These are phyloP conservation scores for Rhinichthys klamathensis DNA, from an alignment of 2,113 vertebrate species.

Conservation along the genomic window DNA sequence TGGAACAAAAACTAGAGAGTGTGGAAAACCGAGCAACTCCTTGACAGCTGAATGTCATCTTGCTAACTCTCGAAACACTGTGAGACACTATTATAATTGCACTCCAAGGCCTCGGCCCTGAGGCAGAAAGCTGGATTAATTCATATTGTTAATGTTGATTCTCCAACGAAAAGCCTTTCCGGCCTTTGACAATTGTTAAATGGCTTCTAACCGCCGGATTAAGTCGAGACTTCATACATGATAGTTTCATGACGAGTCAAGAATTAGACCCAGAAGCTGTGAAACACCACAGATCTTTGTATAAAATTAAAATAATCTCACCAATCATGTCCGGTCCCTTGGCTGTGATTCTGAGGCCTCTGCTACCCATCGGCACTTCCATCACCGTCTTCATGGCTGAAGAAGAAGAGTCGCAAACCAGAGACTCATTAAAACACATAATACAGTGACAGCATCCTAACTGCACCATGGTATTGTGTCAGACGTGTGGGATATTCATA, in stretches of 20 bases:
- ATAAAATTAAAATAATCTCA: slow-evolving; percentile 66
- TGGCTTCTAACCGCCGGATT: neutral
- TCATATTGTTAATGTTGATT: neutral
- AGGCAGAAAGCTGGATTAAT: neutral
- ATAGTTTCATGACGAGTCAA: neutral
- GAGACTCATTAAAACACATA: neutral
- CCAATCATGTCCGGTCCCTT: slow-evolving; percentile 87
- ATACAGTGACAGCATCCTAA: neutral
- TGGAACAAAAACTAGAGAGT: neutral
- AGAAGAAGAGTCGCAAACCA: slow-evolving; percentile 36
- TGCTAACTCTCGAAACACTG: neutral
- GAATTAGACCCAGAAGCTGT: neutral
- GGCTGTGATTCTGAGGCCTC: slow-evolving; percentile 84
- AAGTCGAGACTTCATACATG: neutral
- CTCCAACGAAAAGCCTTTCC: neutral
- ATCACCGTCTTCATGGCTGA: slow-evolving; percentile 87
- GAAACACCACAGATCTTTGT: neutral
- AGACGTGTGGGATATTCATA: too few relatives aligned
- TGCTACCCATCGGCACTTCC: slow-evolving; percentile 88
- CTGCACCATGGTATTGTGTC: too few relatives aligned
- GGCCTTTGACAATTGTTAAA: neutral
- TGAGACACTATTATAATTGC: neutral
- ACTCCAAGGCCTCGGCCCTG: neutral
- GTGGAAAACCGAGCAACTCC: neutral
- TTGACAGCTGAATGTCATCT: neutral